A percentile compares a stretch with the other conserved stretches of the same genome.
Conservation (phyloP, 2,888 invertebrate genomes). For the Eupithecia insigniata region DNA sequence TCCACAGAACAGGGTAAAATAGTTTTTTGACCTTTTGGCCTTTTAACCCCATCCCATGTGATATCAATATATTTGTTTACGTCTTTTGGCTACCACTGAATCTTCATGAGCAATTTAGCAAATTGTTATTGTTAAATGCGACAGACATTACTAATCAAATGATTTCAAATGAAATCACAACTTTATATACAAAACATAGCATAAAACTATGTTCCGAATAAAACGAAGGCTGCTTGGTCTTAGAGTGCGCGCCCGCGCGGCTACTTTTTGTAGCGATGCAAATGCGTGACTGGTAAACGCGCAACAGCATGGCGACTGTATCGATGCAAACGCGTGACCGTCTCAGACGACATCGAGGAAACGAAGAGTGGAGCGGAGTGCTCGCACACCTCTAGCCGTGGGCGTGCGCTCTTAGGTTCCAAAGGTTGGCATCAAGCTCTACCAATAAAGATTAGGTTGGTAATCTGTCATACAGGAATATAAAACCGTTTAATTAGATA, state of each 20-base stretch:
- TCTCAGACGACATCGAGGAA: too few species aligned
- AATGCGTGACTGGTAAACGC: too few species aligned
- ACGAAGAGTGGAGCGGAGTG: too few species aligned
- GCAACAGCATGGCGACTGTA: too few species aligned
- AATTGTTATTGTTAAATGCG: neutral
- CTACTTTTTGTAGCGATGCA: too few species aligned
- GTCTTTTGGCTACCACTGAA: neutral
- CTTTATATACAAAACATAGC: neutral
- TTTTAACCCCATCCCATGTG: neutral
- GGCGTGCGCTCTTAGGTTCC: too few species aligned
- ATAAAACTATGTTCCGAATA: neutral
- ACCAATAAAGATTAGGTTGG: neutral
- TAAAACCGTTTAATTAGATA: neutral
- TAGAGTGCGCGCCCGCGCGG: too few species aligned
- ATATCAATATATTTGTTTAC: neutral
- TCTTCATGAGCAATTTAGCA: neutral
- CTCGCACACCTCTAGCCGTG: too few species aligned
- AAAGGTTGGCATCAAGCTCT: too few species aligned
- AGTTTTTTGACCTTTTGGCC: neutral
- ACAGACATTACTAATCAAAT: neutral
- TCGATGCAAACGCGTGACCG: too few species aligned
- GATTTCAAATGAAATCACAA: neutral
- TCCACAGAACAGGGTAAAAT: neutral
- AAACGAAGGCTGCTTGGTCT: too few species aligned
- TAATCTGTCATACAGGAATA: neutral